Evolutionary conservation across 2,888 invertebrate species (phyloP), one percentile per base, ranked within the genome.

Genomic region (Drosophila colorata): DNA sequence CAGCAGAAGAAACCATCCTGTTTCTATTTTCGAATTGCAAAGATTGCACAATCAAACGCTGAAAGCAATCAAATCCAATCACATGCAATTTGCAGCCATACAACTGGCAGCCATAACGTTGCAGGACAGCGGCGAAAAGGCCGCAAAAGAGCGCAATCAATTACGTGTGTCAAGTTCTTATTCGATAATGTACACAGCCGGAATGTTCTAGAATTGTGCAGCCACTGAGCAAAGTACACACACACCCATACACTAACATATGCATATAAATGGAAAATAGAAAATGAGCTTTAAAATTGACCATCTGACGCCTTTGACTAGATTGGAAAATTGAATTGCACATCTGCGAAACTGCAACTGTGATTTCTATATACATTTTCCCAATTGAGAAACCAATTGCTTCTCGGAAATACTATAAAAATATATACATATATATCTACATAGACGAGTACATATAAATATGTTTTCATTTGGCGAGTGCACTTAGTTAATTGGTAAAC

Each of bases 31-130:
- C 23, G 14, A 2, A 5, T 41, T 31, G 20, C 14, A 28, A 28
- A 20, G 37, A 67, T 67, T 70, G 59, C 58, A 74, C 70, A 74
- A 68, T 67, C 33, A 46, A 64, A 48, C 57, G 23, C 23, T 51
- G 35, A 38, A 52, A 33, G 23, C 73, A 84, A 78, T 80, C 66
- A 56, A 60, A 41, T 18, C 20, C 71, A 80, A 86, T 87, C 69
- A 56, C 44, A 51, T 53, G 67, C 67, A 74, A 70, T 76, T 83
- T 67, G 46, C 57, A 33, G 33, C 33, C 33, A 33, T 4, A 33
- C 1, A 37, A 49, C 20, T 31, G 52, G 11, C 46, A 16, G 23
- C 33, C 38, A 4, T 8, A 57, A 48, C 47, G 43, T 23, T 14
- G 38, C 41, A 52, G 51, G 46, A 52, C 38, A 41, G 16, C 48